These are phyloP conservation scores for Onchidella celtica DNA, from an alignment of 2,888 invertebrate genomes.

Conservation along the genomic window DNA sequence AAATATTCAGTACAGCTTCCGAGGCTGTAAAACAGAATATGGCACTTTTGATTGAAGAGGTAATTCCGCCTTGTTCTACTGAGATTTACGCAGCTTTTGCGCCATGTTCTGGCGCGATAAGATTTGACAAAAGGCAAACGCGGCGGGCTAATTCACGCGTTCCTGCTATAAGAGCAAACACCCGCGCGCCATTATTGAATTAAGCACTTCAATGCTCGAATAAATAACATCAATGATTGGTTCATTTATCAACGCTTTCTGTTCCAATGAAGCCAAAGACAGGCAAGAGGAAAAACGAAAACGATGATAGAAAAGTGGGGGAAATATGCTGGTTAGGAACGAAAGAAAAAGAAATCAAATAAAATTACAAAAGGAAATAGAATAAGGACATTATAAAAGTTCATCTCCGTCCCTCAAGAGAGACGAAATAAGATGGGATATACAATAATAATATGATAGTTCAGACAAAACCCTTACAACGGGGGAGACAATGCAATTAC, in stretches of 20 bases:
- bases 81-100: not conserved
- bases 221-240: conserved; percentile 8
- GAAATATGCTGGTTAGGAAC: not conserved
- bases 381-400: too few species aligned
- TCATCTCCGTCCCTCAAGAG: too few species aligned
- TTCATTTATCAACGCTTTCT: not conserved
- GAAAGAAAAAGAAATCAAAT: too few species aligned
- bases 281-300: not conserved
- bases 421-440: too few species aligned
- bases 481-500: conserved; percentile 2
- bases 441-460: conserved; percentile 2
- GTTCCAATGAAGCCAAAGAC: not conserved
- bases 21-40: too few species aligned
- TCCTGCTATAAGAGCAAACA: not conserved
- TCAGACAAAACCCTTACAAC: not conserved
- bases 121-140: not conserved
- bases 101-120: not conserved
- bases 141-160: conserved; percentile 4
- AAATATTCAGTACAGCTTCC: too few species aligned
- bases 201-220: not conserved
- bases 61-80: too few species aligned
- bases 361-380: conserved; percentile 9
- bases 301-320: not conserved
- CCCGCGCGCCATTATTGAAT: conserved; percentile 6
- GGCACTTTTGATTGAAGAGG: too few species aligned